Percentiles rank a stretch among this genome's conserved stretches.
Conservation (phyloP, 2,113 vertebrate species). For the Chascanopsetta lugubris region DNA sequence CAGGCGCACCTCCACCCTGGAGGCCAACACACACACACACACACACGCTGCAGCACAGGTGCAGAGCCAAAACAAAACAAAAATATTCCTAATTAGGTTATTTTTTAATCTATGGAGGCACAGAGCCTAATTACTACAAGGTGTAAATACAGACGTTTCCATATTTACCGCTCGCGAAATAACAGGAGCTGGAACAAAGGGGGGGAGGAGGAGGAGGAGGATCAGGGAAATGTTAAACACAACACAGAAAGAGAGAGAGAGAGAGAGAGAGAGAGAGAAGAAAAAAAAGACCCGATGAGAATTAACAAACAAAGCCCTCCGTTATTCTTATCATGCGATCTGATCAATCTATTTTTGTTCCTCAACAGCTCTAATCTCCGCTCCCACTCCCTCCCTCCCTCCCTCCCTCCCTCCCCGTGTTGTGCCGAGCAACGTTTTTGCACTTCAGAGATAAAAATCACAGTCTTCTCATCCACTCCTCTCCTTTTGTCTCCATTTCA, state of each 20-base stretch:
- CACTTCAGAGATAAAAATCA: constrained; percentile 80
- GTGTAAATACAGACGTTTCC: constrained; percentile 77
- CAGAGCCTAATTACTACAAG: constrained; percentile 71
- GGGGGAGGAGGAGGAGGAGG: too few relatives aligned
- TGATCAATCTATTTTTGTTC: constrained; percentile 81
- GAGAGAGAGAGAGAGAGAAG: constrained; percentile 2
- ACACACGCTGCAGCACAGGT: constrained; percentile 58
- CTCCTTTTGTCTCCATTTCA: constrained; percentile 80
- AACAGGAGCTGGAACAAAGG: constrained; percentile 67
- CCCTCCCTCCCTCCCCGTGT: too few relatives aligned
- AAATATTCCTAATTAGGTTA: constrained; percentile 76
- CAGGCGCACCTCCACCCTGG: constrained; percentile 45
- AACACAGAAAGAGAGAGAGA: constrained; percentile 43
- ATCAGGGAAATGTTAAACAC: constrained; percentile 72
- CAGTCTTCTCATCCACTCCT: constrained; percentile 78
- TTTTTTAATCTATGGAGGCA: constrained; percentile 74
- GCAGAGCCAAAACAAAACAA: constrained; percentile 71
- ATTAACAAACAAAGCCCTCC: constrained; percentile 74
- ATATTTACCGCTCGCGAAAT: constrained; percentile 70
- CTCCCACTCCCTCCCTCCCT: constrained; percentile 76
- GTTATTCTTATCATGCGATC: constrained; percentile 75
- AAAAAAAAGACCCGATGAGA: constrained; percentile 49
- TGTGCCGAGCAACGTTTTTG: constrained; percentile 75
- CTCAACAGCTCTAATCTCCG: constrained; percentile 75
- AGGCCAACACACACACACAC: constrained; percentile 38